A percentile compares a stretch with the other conserved stretches of the same genome.
Evolutionary conservation across 92 coral and sea anemone genomes (phyloP).

Genomic region (Phymanthus crucifer): DNA sequence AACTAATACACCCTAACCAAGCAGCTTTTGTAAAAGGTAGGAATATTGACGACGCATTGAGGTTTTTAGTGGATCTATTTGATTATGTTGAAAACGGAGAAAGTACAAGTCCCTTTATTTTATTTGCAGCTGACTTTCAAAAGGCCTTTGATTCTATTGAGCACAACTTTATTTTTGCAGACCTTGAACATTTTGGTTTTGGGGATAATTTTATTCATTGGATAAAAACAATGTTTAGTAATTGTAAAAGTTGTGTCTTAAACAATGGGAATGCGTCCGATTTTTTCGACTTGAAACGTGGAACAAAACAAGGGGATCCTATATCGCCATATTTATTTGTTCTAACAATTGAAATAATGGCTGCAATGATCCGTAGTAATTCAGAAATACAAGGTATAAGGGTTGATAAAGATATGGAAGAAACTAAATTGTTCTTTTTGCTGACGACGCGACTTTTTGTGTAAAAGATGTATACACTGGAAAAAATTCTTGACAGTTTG

Average conservation of each 20-base stretch:
- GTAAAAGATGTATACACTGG: neutral
- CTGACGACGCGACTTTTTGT: conserved; percentile 17
- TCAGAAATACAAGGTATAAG: neutral
- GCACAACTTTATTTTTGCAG: conserved; percentile 30
- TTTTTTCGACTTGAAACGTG: conserved; percentile 3
- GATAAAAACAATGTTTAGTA: neutral
- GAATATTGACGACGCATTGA: conserved; percentile 15
- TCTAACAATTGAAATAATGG: conserved; percentile 17
- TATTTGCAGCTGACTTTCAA: conserved; percentile 33
- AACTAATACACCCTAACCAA: conserved; percentile 22
- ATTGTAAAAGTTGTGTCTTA: neutral
- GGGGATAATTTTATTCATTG: conserved; percentile 12
- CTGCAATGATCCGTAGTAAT: neutral
- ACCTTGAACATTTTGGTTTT: conserved; percentile 17
- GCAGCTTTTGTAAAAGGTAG: conserved; percentile 33
- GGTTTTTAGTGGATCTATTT: conserved; percentile 1
- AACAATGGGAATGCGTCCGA: conserved; percentile 14
- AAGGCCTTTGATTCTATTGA: conserved; percentile 30
- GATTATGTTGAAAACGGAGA: neutral
- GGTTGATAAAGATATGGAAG: conserved; percentile 14
- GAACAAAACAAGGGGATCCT: conserved; percentile 33
- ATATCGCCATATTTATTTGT: conserved; percentile 29
- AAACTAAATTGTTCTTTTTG: neutral
- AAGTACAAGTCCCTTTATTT: neutral
- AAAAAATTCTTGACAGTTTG: neutral